Base-by-base conservation (phyloP, 2,888 invertebrate genomes). In the Theretra japonica region DNA sequence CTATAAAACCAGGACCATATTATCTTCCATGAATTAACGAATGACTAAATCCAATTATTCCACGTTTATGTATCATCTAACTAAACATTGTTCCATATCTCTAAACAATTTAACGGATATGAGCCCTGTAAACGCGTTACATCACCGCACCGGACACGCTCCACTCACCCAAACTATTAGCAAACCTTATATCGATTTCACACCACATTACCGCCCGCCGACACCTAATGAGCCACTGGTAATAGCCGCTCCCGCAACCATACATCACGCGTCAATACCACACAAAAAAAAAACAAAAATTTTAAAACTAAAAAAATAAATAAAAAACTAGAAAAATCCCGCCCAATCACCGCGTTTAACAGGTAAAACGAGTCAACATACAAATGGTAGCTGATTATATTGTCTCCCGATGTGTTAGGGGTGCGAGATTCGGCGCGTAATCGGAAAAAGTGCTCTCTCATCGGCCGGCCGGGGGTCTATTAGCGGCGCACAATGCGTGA, bases 381-480 rank as follows among this genome's bases (percentile, higher is more conserved):
- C 82, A 82, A 93, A 94, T 94, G 83, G 92, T 90, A 88, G 92
- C 92, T 94, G 92, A 94, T 94, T 94, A 92, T 93, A 93, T 94
- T 94, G 93, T 94, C 92, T 93, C 87, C 81, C 80, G 82, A 79
- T 48, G 33, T 62, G 82, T 84, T 84, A 83, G 79, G 88, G 86
- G 87, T 57, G 53, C 60, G 82, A 88, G 86, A 92, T 93, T 92
- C 90, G 92, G 87, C 83, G 88, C 92, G 93, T 90, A 92, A 92
- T 94, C 91, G 89, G 88, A 89, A 90, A 88, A 93, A 90, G 87
- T 88, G 91, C 90, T 85, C 85, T 88, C 89, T 92, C 93, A 92
- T 92, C 82, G 84, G 87, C 90, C 89, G 88, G 88, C 83, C 81
- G 79, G 82, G 82, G 82, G 84, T 86, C 89, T 90, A 91, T 92